These are phyloP conservation scores for Toxotes lorentzi DNA, from an alignment of 2,797 vertebrate genomes.

Conservation along the genomic window DNA sequence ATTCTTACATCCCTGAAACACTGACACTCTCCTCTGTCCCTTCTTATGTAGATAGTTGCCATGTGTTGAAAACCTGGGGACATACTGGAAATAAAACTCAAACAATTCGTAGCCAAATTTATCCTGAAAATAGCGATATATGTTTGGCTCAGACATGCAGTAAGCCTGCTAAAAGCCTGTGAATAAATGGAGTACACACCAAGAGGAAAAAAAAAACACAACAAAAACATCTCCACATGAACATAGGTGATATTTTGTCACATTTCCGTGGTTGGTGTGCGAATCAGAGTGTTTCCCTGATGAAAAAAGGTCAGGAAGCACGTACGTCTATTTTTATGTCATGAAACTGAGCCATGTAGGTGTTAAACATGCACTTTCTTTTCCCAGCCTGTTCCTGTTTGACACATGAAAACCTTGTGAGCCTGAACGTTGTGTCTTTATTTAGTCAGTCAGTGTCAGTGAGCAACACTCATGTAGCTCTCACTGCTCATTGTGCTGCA, in stretches of 20 bases:
- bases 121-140: not conserved
- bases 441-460: conserved; percentile 44
- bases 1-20: not conserved
- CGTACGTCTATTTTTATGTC: conserved; percentile 3
- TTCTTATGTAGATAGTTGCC: no score
- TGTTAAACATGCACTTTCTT: conserved; percentile 4
- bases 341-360: not conserved
- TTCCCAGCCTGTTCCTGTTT: conserved; percentile 30
- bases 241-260: not conserved
- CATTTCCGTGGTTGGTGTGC: not conserved
- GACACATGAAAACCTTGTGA: conserved; percentile 21
- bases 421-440: conserved; percentile 37
- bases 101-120: no score
- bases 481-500: conserved; percentile 58
- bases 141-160: not conserved
- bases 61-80: not conserved
- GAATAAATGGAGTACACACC: not conserved
- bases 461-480: conserved; percentile 42
- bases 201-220: not conserved
- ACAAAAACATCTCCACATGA: not conserved
- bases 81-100: no score
- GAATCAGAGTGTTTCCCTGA: not conserved
- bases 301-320: conserved; percentile 12
- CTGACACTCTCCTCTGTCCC: not conserved
- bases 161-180: not conserved